A percentile compares a stretch with the other conserved stretches of the same genome.
phyloP scores from a whole-genome alignment of 37 sponge, comb jelly and placozoan species.

The Halisarca cf. caerulea region DNA sequence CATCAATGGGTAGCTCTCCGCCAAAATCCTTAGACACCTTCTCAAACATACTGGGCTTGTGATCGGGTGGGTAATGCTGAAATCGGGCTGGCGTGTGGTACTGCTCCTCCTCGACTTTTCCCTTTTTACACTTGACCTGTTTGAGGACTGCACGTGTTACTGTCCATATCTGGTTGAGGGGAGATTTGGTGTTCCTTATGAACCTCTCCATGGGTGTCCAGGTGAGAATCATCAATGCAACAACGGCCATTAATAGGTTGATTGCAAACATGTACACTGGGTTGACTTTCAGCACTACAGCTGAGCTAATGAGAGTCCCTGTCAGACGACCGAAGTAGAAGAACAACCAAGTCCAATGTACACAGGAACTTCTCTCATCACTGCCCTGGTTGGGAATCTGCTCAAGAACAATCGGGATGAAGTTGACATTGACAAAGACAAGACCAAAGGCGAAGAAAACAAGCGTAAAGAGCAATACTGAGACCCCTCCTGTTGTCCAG shows the following conservation, averaged over 20 bases:
- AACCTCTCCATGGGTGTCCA: not conserved
- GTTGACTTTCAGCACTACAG: not conserved
- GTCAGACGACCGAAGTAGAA: not conserved
- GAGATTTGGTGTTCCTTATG: not conserved
- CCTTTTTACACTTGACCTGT: not conserved
- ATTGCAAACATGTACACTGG: not conserved
- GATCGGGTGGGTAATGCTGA: not conserved
- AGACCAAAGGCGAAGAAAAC: not conserved
- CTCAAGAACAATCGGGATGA: not conserved
- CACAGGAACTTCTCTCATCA: not conserved
- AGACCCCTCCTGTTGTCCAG: not conserved
- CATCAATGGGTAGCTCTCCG: not conserved
- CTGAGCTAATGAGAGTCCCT: not conserved
- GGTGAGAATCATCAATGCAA: not conserved
- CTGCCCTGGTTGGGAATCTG: conserved; percentile 1
- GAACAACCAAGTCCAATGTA: not conserved
- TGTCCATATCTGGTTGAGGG: not conserved
- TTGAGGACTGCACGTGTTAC: not conserved
- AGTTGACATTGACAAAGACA: not conserved
- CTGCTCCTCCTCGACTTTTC: not conserved
- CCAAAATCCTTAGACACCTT: not conserved
- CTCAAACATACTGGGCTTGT: conserved; percentile 7
- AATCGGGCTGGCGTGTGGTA: not conserved
- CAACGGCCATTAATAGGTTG: not conserved
- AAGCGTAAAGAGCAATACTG: too few species aligned